Base-by-base conservation (phyloP, 2,797 vertebrate species). In the Pseudochaenichthys georgianus region DNA sequence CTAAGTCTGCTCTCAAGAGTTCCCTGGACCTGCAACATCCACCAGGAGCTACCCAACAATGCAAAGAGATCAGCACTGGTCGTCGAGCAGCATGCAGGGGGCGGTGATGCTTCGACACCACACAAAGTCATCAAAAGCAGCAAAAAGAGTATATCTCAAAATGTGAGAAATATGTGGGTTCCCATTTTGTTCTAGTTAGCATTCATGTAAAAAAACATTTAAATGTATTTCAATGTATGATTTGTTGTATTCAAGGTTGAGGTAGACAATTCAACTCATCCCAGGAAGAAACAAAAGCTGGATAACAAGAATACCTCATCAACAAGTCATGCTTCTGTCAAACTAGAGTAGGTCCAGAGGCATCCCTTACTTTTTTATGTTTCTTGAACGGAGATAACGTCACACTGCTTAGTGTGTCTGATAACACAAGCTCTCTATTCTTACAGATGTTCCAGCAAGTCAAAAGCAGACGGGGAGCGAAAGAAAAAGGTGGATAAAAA, bases 231-330 rank as follows among this genome's bases (percentile, higher is more conserved):
- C 21, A 76, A 71, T 43, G 7, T 64, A 23, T 71, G 16, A 13
- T 74, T 62, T 84, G 34, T 77, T 74, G 13, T 80, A 45, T 90
- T 82, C 52, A 72, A 99, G 97, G 92, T 84, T 10, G 90, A 95
- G 34, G 88, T 91, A 68, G 80, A 83, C 41, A 92, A 91, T 73
- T 94, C 92, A 84, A 81, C 85, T 60, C 77, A 67, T 55, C 93
- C 94, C 19, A 94, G 78, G 83, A 99, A 99, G 94, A 98, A 95
- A 89, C 88, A 45, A 2, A 96, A 91, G 84, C 77, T 93, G 79
- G 95, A 95, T 71, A 96, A 96, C 78, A 96, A 95, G 81, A 75
- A 70, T 1, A 77, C 90, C 3, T 86, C 91, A 59, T 94, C 93
- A 68, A 68, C 93, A 68, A 68, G 82, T 79, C 86, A 84, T 28